Conservation (phyloP, 2,888 invertebrate species). For the Macrophya alboannulata region DNA sequence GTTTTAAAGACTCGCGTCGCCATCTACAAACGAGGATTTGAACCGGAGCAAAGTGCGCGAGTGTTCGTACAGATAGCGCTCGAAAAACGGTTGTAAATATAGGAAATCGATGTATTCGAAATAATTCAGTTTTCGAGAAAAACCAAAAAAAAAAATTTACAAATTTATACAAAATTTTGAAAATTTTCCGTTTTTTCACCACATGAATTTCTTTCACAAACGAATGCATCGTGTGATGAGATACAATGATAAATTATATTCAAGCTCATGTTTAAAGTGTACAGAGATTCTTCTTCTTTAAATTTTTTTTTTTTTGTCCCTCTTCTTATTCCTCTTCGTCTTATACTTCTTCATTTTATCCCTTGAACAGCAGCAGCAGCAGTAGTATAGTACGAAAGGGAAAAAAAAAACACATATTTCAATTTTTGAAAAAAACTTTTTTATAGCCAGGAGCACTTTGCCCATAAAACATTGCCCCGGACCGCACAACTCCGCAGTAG, state of each 20-base stretch:
- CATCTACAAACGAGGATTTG: constrained; percentile 20
- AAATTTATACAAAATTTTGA: too few relatives aligned
- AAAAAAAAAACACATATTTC: constrained; percentile 30
- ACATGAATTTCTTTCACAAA: neutral
- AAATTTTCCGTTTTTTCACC: too few relatives aligned
- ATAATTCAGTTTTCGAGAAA: neutral
- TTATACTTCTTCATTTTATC: neutral
- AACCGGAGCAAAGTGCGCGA: neutral
- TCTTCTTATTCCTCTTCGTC: neutral
- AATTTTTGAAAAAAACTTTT: constrained; percentile 38
- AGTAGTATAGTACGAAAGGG: neutral
- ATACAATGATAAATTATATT: neutral
- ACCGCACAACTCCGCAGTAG: neutral
- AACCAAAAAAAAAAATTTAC: neutral
- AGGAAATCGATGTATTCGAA: neutral
- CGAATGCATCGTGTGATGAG: neutral
- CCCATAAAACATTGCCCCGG: constrained; percentile 32
- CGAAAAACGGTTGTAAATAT: neutral
- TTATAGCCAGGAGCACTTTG: constrained; percentile 48
- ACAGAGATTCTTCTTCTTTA: neutral
- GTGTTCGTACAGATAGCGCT: constrained; percentile 18
- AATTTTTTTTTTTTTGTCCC: neutral
- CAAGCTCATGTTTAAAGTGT: neutral
- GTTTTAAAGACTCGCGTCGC: constrained; percentile 3
- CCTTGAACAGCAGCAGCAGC: neutral